Conservation (phyloP, 2,113 vertebrate species). For the Myotis lucifugus region DNA sequence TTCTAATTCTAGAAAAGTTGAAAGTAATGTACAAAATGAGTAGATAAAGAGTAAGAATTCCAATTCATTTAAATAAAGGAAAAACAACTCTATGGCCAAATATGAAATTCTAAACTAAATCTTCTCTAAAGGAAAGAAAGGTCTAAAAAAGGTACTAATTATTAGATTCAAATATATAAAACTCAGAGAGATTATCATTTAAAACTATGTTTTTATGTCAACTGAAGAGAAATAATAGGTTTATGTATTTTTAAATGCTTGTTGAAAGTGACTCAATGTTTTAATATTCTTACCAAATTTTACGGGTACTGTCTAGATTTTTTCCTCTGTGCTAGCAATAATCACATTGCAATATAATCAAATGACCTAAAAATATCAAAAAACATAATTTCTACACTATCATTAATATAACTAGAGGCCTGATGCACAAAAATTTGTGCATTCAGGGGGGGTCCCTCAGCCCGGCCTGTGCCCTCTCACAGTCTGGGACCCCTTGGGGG, state of each 20-base stretch:
- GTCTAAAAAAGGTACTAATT: not conserved
- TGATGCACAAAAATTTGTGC: too few relatives aligned
- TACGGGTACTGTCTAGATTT: not conserved
- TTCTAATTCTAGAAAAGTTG: constrained; percentile 18
- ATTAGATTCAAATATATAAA: not conserved
- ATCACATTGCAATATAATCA: not conserved
- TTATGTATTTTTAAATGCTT: constrained; percentile 24
- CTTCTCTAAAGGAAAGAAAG: not conserved
- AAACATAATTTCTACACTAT: not conserved
- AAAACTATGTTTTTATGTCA: not conserved
- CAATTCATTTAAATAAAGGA: not conserved
- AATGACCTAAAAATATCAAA: not conserved
- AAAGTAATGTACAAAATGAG: not conserved
- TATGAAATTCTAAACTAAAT: not conserved
- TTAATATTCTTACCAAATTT: constrained; percentile 6
- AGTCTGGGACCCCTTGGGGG: too few relatives aligned
- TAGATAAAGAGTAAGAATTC: not conserved
- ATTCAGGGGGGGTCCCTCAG: too few relatives aligned
- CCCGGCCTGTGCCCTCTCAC: too few relatives aligned
- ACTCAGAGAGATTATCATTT: not conserved
- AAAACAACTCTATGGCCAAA: not conserved
- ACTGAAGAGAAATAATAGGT: not conserved
- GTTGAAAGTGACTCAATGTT: constrained; percentile 13
- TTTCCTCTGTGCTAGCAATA: not conserved
- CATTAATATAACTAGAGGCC: not conserved